Conservation (phyloP, 2,113 vertebrate genomes). For the Chloropsis hardwickii region DNA sequence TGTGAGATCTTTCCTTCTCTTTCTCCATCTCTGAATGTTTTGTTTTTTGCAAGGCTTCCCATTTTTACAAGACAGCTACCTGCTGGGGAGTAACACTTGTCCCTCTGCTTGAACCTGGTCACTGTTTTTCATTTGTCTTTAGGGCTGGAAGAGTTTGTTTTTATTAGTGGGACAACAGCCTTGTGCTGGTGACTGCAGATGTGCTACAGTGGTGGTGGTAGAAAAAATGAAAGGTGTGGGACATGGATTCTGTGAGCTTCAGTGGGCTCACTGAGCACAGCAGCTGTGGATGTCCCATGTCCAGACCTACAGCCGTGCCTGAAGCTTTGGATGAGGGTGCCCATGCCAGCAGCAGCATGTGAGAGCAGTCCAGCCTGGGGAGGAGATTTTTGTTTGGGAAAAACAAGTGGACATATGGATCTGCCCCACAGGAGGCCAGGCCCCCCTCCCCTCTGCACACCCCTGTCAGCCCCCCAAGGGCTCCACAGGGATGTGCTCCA, state of each 20-base stretch:
- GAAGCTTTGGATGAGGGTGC: background rate
- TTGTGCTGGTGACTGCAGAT: background rate
- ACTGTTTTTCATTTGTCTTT: background rate
- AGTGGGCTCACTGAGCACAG: background rate
- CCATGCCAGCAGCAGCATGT: background rate
- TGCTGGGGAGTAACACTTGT: background rate
- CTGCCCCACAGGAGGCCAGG: background rate
- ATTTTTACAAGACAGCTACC: background rate
- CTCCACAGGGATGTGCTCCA: background rate
- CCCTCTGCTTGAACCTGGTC: background rate
- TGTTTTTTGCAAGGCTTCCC: background rate
- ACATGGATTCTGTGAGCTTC: rapidly evolving
- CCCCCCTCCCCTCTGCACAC: background rate
- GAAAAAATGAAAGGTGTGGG: background rate
- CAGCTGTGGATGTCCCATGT: rapidly evolving
- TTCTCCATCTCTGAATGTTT: background rate
- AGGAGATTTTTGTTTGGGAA: background rate
- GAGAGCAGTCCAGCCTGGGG: background rate
- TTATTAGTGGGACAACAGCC: background rate
- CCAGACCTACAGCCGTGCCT: background rate
- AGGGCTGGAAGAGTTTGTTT: background rate
- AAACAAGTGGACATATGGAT: background rate
- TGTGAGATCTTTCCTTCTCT: background rate
- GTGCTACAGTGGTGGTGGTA: background rate
- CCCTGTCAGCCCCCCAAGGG: rapidly evolving